Evolutionary conservation across 2,113 vertebrate species (phyloP).

Genomic region (Vulpes ferrilata): DNA sequence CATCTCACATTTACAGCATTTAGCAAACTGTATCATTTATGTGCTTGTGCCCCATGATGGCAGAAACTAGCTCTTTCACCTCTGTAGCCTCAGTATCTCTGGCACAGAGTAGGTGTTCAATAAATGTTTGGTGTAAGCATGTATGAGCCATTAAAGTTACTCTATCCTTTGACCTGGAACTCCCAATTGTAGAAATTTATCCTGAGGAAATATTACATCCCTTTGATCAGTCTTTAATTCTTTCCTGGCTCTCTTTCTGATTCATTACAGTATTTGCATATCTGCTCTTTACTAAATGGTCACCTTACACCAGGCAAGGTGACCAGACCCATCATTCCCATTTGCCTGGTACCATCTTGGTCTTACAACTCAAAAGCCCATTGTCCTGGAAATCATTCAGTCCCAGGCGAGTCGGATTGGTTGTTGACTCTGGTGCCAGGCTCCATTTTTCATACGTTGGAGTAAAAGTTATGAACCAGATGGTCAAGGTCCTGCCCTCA

Average conservation of each 20-base stretch:
- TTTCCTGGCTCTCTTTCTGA: not conserved
- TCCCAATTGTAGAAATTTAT: not conserved
- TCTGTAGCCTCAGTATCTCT: not conserved
- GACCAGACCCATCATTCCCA: not conserved
- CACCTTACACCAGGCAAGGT: not conserved
- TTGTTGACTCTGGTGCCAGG: not conserved
- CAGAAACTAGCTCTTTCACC: not conserved
- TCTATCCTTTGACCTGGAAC: not conserved
- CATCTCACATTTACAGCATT: not conserved
- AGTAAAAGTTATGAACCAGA: not conserved
- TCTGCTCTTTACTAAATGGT: not conserved
- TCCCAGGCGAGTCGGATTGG: not conserved
- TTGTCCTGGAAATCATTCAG: not conserved
- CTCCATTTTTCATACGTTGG: not conserved
- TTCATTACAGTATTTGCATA: not conserved
- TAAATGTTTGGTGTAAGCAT: not conserved
- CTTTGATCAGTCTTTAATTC: not conserved
- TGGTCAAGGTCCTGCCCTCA: not conserved
- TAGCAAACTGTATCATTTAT: not conserved
- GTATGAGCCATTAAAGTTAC: not conserved
- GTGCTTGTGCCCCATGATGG: not conserved
- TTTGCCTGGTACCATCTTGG: not conserved
- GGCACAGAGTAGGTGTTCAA: not conserved
- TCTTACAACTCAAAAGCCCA: not conserved
- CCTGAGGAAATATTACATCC: conserved; percentile 35